These are phyloP conservation scores for Lethenteron camtschaticum DNA, from an alignment of 2,113 vertebrate species.

Conservation along the genomic window DNA sequence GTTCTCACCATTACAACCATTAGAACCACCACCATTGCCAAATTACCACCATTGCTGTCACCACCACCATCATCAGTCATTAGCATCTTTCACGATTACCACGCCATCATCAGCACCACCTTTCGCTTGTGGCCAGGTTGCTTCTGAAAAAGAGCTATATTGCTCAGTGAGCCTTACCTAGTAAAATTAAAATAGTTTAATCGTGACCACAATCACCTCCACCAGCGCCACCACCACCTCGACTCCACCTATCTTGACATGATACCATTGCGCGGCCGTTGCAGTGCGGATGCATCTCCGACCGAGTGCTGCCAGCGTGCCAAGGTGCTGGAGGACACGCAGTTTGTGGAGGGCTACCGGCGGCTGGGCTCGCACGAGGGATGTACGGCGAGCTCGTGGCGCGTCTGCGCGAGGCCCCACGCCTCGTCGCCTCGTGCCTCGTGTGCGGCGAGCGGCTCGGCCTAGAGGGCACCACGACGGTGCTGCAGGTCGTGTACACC, in stretches of 20 bases:
- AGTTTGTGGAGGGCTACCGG: constrained; percentile 92
- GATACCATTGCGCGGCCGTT: constrained; percentile 26
- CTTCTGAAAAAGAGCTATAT: too few relatives aligned
- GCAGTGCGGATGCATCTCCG: constrained; percentile 76
- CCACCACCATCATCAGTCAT: too few relatives aligned
- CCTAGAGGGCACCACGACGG: constrained; percentile 71
- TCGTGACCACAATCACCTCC: constrained; percentile 14
- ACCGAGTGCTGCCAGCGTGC: constrained; percentile 96
- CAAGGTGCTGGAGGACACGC: constrained; percentile 77
- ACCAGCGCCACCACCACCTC: constrained; percentile 75
- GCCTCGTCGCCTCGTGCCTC: constrained; percentile 77
- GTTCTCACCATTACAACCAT: too few relatives aligned
- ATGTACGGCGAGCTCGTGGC: constrained; percentile 78
- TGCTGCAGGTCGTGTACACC: constrained; percentile 72
- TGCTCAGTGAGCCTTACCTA: too few relatives aligned
- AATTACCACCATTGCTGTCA: too few relatives aligned
- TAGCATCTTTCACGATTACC: too few relatives aligned
- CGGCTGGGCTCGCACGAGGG: constrained; percentile 79
- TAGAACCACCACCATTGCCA: too few relatives aligned
- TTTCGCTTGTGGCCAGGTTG: too few relatives aligned
- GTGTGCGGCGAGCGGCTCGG: constrained; percentile 75
- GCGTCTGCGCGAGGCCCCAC: constrained; percentile 68
- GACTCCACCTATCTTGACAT: constrained; percentile 95
- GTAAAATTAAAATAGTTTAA: too few relatives aligned
- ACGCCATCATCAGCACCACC: too few relatives aligned